These are phyloP conservation scores for Hylomyscus alleni DNA, from an alignment of 2,797 vertebrate genomes.

Conservation along the genomic window DNA sequence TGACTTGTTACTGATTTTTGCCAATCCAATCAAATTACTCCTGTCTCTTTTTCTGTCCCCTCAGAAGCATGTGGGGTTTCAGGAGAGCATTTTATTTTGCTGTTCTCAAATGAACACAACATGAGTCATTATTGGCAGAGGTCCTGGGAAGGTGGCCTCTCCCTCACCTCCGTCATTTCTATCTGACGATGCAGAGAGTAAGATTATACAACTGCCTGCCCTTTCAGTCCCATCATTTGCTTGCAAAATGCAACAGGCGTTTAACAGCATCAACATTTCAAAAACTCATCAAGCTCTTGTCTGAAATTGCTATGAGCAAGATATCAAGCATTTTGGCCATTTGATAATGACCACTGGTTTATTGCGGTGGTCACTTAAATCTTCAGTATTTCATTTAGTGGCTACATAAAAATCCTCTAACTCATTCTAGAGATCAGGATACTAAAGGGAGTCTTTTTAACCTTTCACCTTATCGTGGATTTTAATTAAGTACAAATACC, in stretches of 20 bases:
- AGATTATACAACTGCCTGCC: neutral
- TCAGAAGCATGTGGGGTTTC: neutral
- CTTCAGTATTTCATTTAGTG: conserved; percentile 23
- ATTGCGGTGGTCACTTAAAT: neutral
- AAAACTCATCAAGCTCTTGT: conserved; percentile 28
- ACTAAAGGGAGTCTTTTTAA: neutral
- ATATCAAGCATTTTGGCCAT: neutral
- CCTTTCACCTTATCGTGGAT: neutral
- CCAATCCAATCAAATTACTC: conserved; percentile 18
- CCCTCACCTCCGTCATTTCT: neutral
- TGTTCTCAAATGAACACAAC: neutral
- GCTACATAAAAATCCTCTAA: neutral
- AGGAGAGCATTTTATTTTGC: conserved; percentile 19
- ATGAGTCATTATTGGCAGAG: neutral
- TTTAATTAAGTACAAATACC: conserved; percentile 39
- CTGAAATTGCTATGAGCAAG: conserved; percentile 13
- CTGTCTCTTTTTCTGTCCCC: neutral
- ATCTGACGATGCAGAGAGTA: neutral
- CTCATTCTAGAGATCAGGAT: neutral
- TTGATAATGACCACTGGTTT: conserved; percentile 17
- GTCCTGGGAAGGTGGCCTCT: neutral
- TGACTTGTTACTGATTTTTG: conserved; percentile 57
- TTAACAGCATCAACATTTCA: conserved; percentile 35
- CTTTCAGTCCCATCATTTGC: neutral
- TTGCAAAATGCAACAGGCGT: neutral